Evolutionary conservation across 2,888 invertebrate species (phyloP), one percentile per base, ranked within the genome.

Genomic region (Drosophila parthenogenetica): DNA sequence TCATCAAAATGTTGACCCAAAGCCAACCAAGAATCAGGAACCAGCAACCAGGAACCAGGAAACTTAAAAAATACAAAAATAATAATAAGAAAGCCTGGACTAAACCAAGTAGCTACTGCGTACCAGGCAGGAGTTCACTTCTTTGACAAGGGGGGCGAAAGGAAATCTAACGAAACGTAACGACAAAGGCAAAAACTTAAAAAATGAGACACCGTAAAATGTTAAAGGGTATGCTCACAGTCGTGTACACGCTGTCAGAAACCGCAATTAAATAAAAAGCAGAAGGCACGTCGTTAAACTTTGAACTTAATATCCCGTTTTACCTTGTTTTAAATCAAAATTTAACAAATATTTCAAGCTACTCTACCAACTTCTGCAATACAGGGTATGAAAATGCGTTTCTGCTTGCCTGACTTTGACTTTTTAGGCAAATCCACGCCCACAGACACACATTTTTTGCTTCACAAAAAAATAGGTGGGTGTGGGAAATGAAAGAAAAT

Each of bases 111-210:
- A 64, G 70, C 50, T 51, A 42, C 46, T 25, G 22, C 19, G 42
- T 39, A 50, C 37, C 37, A 25, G 39, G 51, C 22, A 22, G 35
- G 32, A 19, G 19, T 3, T 13, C 32, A 57, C 50, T 48, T 49
- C 48, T 48, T 32, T 2, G 17, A 35, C 35, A 35, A 13, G 11
- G 1, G 10, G 7, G 16, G 16, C 22, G n/a, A n/a, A n/a, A 35
- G 32, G 25, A 29, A 29, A 55, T 53, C 83, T 85, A 84, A 84
- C 83, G 88, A 84, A 84, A 85, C 83, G 83, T 85, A 85, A 84
- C 88, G 86, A 62, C 57, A 53, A 69, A 69, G 25, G 63, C 73
- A 70, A 74, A 87, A 79, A 74, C 77, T 74, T 67, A 61, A 70
- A 74, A 83, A 86, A 50, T 68, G 59, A 46, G 67, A 73, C 54